Conservation (phyloP, 2,888 invertebrate species). For the Epinotia nisella region DNA sequence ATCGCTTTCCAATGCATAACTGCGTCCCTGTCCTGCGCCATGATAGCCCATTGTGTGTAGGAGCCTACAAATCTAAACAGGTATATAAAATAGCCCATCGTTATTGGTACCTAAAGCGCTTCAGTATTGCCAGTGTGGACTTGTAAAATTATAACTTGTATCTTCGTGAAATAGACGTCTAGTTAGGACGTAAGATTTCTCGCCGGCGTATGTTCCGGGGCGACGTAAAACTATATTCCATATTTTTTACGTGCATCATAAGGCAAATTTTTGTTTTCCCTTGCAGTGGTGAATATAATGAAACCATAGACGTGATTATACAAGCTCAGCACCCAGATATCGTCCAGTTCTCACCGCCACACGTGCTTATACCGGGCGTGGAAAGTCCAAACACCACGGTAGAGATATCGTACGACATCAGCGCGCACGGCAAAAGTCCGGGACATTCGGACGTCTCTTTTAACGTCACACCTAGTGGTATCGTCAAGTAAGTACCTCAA, state of each 20-base stretch:
- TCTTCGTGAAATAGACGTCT: too few relatives aligned
- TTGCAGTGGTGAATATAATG: slow-evolving; percentile 77
- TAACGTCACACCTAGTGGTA: slow-evolving; percentile 82
- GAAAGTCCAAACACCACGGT: slow-evolving; percentile 63
- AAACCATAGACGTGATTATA: slow-evolving; percentile 80
- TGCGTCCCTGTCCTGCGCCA: too few relatives aligned
- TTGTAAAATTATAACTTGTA: too few relatives aligned
- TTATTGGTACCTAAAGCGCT: too few relatives aligned
- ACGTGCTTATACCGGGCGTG: slow-evolving; percentile 71
- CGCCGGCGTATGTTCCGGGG: neutral
- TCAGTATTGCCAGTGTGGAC: too few relatives aligned
- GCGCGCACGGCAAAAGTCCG: slow-evolving; percentile 86
- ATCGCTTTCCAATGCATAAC: too few relatives aligned
- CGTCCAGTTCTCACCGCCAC: slow-evolving; percentile 81
- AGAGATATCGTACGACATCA: slow-evolving; percentile 78
- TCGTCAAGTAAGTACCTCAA: slow-evolving; percentile 75
- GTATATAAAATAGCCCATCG: too few relatives aligned
- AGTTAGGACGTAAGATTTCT: neutral
- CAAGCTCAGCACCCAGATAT: slow-evolving; percentile 87
- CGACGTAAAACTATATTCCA: neutral
- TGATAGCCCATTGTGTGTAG: too few relatives aligned
- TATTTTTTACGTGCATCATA: neutral
- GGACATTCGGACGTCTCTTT: slow-evolving; percentile 88
- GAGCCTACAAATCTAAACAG: too few relatives aligned
- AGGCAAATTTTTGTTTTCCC: neutral